Evolutionary conservation across 1,140 invertebrate species (phyloP).

Genomic region (Littorina saxatilis): DNA sequence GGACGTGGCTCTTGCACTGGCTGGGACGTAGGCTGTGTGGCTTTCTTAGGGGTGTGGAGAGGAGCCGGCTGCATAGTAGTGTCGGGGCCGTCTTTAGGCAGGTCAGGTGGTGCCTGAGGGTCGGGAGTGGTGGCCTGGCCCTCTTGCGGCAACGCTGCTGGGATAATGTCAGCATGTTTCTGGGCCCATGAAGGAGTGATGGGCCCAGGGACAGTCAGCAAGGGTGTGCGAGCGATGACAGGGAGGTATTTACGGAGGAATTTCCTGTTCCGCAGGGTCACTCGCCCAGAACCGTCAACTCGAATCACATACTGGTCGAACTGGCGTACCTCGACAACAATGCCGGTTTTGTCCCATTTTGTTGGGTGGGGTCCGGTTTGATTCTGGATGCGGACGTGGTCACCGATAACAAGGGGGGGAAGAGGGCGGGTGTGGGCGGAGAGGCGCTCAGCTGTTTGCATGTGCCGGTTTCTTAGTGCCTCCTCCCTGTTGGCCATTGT

Average conservation of each 20-base stretch:
- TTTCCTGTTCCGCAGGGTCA: conserved; percentile 52
- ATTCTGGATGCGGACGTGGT: conserved; percentile 52
- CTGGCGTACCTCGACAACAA: conserved; percentile 51
- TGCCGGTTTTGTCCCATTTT: conserved; percentile 55
- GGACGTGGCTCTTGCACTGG: no score
- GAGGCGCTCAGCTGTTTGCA: conserved; percentile 41
- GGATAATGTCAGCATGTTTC: no score
- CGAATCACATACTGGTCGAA: conserved; percentile 52
- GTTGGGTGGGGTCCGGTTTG: conserved; percentile 49
- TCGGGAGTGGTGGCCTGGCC: no score
- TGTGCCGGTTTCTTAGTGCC: conserved; percentile 41
- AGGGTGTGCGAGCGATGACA: conserved; percentile 21
- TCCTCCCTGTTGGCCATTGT: no score
- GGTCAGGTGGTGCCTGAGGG: no score
- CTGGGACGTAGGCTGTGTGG: no score
- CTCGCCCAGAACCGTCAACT: conserved; percentile 51
- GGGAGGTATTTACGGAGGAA: no score
- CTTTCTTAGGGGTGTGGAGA: no score
- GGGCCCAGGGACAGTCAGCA: not conserved
- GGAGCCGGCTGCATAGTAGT: no score
- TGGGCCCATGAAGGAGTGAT: not conserved
- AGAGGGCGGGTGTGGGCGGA: conserved; percentile 50
- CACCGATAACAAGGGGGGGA: conserved; percentile 46
- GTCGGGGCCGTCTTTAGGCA: no score
- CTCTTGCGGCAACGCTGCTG: no score